phyloP scores from a whole-genome alignment of 2,797 vertebrate genomes.

The Neosalanx taihuensis region DNA sequence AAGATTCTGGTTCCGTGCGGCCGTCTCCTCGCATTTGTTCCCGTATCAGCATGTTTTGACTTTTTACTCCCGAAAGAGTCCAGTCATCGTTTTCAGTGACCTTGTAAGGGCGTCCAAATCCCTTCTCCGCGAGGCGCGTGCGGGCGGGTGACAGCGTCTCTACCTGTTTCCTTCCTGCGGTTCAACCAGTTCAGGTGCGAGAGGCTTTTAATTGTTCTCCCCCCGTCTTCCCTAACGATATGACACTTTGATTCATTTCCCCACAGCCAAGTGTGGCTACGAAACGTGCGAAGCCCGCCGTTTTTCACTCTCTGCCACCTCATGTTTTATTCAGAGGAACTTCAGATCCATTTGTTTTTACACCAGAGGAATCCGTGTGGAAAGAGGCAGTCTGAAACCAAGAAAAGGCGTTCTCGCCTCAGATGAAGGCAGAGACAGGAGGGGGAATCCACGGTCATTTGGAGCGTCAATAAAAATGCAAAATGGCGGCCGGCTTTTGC shows the following conservation, averaged over 20 bases:
- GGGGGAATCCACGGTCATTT: conserved; percentile 63
- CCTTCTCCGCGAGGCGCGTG: conserved; percentile 56
- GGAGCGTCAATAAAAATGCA: conserved; percentile 75
- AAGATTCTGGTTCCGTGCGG: conserved; percentile 45
- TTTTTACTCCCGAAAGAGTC: conserved; percentile 66
- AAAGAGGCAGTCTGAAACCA: conserved; percentile 49
- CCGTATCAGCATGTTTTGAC: conserved; percentile 58
- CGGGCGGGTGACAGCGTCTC: neutral
- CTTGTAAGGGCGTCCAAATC: conserved; percentile 66
- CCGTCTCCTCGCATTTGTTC: conserved; percentile 48
- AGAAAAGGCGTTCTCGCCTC: conserved; percentile 44
- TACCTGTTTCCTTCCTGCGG: neutral
- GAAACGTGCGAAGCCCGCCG: neutral
- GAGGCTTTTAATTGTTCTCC: neutral
- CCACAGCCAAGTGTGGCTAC: neutral
- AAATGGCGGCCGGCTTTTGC: conserved; percentile 64
- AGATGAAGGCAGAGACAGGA: conserved; percentile 62
- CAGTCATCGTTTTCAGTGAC: conserved; percentile 68
- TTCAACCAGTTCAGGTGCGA: neutral
- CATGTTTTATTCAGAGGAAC: conserved; percentile 67
- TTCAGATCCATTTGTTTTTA: conserved; percentile 47
- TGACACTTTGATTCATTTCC: neutral
- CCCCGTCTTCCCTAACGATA: neutral
- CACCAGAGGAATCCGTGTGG: conserved; percentile 57
- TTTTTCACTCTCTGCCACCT: neutral